These are phyloP conservation scores for Cygnus olor DNA, from an alignment of 2,797 vertebrate genomes.

Conservation along the genomic window DNA sequence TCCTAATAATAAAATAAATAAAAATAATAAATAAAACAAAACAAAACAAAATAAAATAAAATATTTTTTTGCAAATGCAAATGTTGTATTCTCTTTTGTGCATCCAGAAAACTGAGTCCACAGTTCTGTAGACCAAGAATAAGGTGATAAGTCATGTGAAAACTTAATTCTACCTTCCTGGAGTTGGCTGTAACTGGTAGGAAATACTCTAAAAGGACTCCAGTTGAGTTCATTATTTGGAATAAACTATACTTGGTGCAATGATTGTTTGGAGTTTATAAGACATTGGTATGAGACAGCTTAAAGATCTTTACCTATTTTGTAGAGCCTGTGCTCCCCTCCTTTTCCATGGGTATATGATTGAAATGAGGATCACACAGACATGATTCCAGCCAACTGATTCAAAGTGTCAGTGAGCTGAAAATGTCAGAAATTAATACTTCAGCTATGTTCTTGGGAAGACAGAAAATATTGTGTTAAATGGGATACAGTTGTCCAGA, in stretches of 20 bases:
- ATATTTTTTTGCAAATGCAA: background rate
- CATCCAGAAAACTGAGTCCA: background rate
- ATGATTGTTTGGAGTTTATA: background rate
- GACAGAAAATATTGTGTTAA: background rate
- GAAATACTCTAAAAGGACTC: background rate
- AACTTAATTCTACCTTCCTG: background rate
- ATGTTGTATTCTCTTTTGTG: background rate
- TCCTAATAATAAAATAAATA: background rate
- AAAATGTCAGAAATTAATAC: background rate
- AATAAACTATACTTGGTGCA: background rate
- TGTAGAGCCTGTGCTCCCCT: background rate
- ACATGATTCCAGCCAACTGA: background rate
- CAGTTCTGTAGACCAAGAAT: background rate
- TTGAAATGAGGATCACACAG: background rate
- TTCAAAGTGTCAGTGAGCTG: background rate
- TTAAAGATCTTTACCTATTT: background rate
- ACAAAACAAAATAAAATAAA: background rate
- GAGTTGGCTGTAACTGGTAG: background rate
- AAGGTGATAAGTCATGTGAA: background rate
- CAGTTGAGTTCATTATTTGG: background rate
- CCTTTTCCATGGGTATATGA: background rate
- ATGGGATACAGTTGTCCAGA: background rate
- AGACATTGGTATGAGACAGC: background rate
- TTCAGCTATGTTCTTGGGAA: background rate
- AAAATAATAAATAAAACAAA: background rate